phyloP scores from a whole-genome alignment of 2,888 invertebrate species.

The Liodrosophila aerea region DNA sequence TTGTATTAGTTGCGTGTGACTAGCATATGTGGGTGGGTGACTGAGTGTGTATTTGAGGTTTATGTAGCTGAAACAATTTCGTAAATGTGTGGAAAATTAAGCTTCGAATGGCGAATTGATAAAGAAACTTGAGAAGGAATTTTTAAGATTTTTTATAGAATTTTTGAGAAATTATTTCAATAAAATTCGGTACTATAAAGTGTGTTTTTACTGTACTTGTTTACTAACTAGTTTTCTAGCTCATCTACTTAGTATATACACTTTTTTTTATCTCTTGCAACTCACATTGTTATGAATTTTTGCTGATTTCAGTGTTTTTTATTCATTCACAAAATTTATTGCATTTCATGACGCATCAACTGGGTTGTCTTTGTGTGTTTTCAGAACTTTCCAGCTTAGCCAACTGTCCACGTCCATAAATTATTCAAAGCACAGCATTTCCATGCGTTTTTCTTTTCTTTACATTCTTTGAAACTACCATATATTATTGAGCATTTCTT shows the following conservation, averaged over 20 bases:
- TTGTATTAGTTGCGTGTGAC: conserved; percentile 61
- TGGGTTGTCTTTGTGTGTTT: conserved; percentile 39
- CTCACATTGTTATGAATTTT: conserved; percentile 25
- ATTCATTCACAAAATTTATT: conserved; percentile 40
- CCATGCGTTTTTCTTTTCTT: conserved; percentile 42
- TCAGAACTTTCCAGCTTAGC: conserved; percentile 20
- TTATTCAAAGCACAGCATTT: conserved; percentile 73
- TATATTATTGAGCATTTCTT: conserved; percentile 34
- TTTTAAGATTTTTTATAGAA: neutral
- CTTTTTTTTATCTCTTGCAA: neutral
- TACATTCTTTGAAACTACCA: conserved; percentile 19
- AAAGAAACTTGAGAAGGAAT: neutral
- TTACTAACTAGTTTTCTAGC: neutral
- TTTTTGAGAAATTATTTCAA: neutral
- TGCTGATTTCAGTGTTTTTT: conserved; percentile 29
- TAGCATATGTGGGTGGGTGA: conserved; percentile 50
- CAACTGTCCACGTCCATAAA: conserved; percentile 54
- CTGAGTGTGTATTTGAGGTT: conserved; percentile 12
- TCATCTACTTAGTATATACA: too few relatives aligned
- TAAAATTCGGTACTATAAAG: too few relatives aligned
- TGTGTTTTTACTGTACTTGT: neutral
- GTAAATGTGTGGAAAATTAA: conserved; percentile 25
- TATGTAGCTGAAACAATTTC: conserved; percentile 28
- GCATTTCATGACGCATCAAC: conserved; percentile 59
- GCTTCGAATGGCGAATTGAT: conserved; percentile 4